Base-by-base conservation (phyloP, 2,888 invertebrate species). In the Salticus scenicus region DNA sequence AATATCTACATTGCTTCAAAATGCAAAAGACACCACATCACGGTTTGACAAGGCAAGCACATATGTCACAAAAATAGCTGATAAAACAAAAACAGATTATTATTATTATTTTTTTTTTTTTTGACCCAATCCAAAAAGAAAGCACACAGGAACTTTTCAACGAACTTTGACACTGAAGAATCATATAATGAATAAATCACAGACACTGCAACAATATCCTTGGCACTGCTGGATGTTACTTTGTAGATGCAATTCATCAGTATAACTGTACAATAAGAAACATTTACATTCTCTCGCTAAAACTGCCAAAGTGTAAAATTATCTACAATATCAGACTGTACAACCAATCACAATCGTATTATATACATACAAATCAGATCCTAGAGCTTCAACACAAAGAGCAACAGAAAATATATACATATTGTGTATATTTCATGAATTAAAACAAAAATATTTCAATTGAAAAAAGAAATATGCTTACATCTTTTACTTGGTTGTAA, bases 161-260 rank as follows among this genome's bases (percentile, higher is more conserved):
- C 70, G 73, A 77, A 84, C 83, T 84, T 83, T 77, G 77, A 77
- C 77, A 77, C 77, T 77, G 73, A 77, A 67, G 71, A 84, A 84
- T 77, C 73, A 77, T 77, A 84, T 72, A 77, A 73, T 78, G 83
- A 77, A 77, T 77, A 67, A 77, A 84, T 84, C 83, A 84, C 83
- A 84, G 83, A 77, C 77, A 76, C 82, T 83, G 82, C 82, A 76
- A 83, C 82, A 76, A 63, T 71, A 77, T 72, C 83, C 77, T 84
- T 84, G 83, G 83, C 83, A 84, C 83, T 73, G 83, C 77, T 84
- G 77, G 83, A 77, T 83, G 77, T 83, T 83, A 83, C 81, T 75
- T 81, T 81, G 81, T 81, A 75, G 75, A 75, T 81, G 41, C 70
- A 70, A 27, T 57, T 37, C 57, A 28, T 75, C 75, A 41, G 70